Percentiles rank a stretch among this genome's conserved stretches.
Conservation (phyloP, 2,797 vertebrate species). For the Avahi laniger region DNA sequence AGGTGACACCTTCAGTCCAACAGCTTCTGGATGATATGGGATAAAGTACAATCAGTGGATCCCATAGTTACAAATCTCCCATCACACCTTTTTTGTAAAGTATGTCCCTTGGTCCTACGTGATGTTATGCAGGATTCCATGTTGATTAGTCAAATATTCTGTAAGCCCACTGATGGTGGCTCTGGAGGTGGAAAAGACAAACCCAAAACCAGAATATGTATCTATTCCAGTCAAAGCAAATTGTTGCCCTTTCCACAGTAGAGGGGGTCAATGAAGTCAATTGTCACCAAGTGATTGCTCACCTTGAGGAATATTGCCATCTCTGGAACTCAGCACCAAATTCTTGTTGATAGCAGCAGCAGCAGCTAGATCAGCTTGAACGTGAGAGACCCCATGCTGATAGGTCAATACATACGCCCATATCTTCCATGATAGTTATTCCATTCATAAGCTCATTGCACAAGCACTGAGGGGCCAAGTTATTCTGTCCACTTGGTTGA, state of each 20-base stretch:
- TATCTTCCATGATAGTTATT: background rate
- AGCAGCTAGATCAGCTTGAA: background rate
- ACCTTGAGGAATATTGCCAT: background rate
- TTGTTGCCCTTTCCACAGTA: background rate
- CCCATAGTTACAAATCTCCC: background rate
- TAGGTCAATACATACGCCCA: background rate
- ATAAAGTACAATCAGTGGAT: background rate
- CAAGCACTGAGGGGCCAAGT: background rate
- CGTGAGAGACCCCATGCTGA: background rate
- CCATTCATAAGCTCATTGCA: background rate
- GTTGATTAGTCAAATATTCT: background rate
- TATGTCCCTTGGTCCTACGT: background rate
- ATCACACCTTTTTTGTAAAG: background rate
- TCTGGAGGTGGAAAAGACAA: background rate
- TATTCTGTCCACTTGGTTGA: background rate
- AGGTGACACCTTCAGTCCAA: background rate
- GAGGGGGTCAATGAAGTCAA: background rate
- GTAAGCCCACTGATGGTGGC: background rate
- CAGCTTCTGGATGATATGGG: background rate
- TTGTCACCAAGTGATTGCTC: background rate
- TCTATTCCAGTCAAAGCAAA: background rate
- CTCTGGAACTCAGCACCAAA: background rate
- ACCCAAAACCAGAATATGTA: background rate
- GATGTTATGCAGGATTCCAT: background rate
- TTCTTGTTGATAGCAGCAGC: background rate